A percentile compares a stretch with the other conserved stretches of the same genome.
These are phyloP conservation scores for Aromia moschata DNA, from an alignment of 2,888 invertebrate species.

Conservation along the genomic window DNA sequence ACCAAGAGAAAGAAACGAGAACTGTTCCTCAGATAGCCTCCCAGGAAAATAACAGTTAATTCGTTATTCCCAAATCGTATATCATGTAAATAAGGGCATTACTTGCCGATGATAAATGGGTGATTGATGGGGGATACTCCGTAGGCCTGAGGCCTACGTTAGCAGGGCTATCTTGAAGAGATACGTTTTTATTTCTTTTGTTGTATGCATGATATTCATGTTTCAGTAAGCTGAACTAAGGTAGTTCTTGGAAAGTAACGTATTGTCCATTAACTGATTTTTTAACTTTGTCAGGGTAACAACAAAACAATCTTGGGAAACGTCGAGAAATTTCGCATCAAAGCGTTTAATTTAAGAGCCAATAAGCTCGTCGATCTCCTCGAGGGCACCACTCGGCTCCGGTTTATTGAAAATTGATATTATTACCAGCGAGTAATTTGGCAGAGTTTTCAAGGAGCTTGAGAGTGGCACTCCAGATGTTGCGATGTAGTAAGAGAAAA, in stretches of 20 bases:
- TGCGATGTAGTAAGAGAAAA: background rate
- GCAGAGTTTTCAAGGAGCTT: background rate
- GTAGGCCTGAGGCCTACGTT: no score
- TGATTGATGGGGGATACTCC: no score
- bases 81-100: background rate
- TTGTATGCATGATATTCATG: no score
- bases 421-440: background rate
- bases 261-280: no score
- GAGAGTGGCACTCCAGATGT: background rate
- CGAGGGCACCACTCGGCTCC: background rate
- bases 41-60: constrained; percentile 1
- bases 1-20: background rate
- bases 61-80: background rate
- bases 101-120: background rate
- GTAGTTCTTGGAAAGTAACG: no score
- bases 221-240: no score
- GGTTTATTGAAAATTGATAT: background rate
- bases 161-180: no score
- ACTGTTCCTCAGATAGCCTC: background rate
- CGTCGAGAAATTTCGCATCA: no score
- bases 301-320: no score
- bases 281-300: no score
- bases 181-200: no score
- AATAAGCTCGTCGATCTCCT: background rate
- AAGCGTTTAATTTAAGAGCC: background rate